Evolutionary conservation across 2,113 vertebrate genomes (phyloP).

Genomic region (Trogon surrucura): DNA sequence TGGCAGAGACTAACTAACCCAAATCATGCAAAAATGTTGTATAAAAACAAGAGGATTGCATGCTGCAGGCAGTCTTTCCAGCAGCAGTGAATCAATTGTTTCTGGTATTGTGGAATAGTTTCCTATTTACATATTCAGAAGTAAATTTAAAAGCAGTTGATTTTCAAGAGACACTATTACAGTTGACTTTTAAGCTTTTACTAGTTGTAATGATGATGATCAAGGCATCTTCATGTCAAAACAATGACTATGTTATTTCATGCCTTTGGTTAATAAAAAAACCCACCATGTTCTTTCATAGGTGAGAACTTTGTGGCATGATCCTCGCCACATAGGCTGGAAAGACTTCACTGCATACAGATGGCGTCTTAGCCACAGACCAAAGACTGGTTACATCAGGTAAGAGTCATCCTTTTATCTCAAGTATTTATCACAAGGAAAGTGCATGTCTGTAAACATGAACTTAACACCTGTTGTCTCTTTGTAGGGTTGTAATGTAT

Average conservation of each 20-base stretch:
- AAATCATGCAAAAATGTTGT: not conserved
- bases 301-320: slow-evolving; percentile 98
- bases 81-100: not conserved
- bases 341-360: slow-evolving; percentile 99
- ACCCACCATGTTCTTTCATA: slow-evolving; percentile 18
- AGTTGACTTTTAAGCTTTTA: not conserved
- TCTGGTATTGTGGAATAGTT: not conserved
- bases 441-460: not conserved
- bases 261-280: not conserved
- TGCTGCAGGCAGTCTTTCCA: not conserved
- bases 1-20: not conserved
- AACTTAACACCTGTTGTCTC: not conserved
- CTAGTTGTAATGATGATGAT: not conserved
- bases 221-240: not conserved
- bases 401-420: slow-evolving; percentile 50
- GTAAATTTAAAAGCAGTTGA: not conserved
- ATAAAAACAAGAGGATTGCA: not conserved
- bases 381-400: slow-evolving; percentile 97
- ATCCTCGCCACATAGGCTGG: slow-evolving; percentile 97
- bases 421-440: not conserved
- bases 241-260: not conserved
- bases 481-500: slow-evolving; percentile 93
- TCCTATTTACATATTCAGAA: not conserved
- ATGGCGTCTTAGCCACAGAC: slow-evolving; percentile 96
- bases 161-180: not conserved